These are phyloP conservation scores for Trimorus sp. DNA, from an alignment of 2,888 invertebrate species.

Conservation along the genomic window DNA sequence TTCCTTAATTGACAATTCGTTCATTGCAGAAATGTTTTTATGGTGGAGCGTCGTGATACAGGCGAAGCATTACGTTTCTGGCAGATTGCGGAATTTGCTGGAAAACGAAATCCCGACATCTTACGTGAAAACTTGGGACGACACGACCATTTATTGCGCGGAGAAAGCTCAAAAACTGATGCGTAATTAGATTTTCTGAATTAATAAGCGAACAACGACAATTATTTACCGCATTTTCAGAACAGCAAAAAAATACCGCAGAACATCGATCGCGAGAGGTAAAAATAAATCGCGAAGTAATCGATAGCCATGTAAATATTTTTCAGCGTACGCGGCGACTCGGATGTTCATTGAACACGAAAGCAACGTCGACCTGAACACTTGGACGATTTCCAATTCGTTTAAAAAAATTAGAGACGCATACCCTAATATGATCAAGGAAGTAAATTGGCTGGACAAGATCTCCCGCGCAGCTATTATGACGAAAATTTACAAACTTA, in stretches of 20 bases:
- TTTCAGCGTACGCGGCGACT: constrained; percentile 38
- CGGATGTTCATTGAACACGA: constrained; percentile 42
- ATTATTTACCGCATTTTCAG: neutral
- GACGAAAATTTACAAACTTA: constrained; percentile 29
- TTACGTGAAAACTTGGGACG: neutral
- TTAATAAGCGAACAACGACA: neutral
- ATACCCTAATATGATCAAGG: constrained; percentile 24
- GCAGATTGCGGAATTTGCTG: neutral
- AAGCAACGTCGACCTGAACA: neutral
- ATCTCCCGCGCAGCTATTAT: constrained; percentile 10
- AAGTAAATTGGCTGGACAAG: constrained; percentile 28
- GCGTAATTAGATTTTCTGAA: constrained; percentile 36
- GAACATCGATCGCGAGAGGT: neutral
- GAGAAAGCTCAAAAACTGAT: constrained; percentile 16
- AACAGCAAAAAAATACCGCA: no score
- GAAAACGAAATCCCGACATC: neutral
- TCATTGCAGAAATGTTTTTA: constrained; percentile 14
- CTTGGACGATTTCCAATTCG: neutral
- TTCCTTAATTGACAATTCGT: neutral
- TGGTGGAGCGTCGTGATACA: neutral
- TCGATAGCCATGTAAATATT: constrained; percentile 26
- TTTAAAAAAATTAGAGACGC: constrained; percentile 24
- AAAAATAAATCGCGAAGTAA: constrained; percentile 17
- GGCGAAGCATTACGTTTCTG: neutral
- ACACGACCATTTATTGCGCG: constrained; percentile 18